A percentile compares a stretch with the other conserved stretches of the same genome.
These are phyloP conservation scores for Poeciliopsis presidionis DNA, from an alignment of 2,797 vertebrate species.

Conservation along the genomic window DNA sequence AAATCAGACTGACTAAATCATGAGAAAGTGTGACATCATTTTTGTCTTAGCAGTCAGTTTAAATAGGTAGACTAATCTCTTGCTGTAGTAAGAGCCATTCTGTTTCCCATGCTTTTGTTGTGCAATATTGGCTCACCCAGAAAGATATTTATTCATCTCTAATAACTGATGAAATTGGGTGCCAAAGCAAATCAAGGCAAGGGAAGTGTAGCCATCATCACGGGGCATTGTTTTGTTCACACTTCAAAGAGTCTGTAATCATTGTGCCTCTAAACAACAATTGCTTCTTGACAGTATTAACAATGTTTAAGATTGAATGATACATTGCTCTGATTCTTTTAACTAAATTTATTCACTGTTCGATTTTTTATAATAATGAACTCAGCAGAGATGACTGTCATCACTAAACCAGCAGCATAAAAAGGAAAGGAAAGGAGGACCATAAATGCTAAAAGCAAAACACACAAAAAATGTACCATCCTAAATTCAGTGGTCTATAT, in stretches of 20 bases:
- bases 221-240: conserved; percentile 27
- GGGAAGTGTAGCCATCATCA: conserved; percentile 30
- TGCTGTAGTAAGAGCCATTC: not conserved
- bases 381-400: conserved; percentile 28
- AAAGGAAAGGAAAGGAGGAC: conserved; percentile 14
- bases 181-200: conserved; percentile 58
- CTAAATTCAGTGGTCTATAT: conserved; percentile 18
- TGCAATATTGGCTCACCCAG: not conserved
- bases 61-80: not conserved
- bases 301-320: conserved; percentile 14
- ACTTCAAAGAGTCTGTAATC: conserved; percentile 45
- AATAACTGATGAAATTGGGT: conserved; percentile 30
- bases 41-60: not conserved
- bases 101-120: not conserved
- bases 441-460: conserved; percentile 12
- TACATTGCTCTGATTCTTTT: conserved; percentile 37
- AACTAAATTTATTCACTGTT: conserved; percentile 30
- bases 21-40: not conserved
- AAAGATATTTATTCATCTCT: conserved; percentile 25
- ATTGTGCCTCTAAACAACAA: conserved; percentile 51
- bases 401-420: conserved; percentile 6
- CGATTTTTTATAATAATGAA: conserved; percentile 46
- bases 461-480: conserved; percentile 13
- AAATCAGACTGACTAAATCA: not conserved
- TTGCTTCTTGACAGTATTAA: conserved; percentile 62